These are phyloP conservation scores for Nasonia oneida DNA, from an alignment of 2,888 invertebrate genomes.

Conservation along the genomic window DNA sequence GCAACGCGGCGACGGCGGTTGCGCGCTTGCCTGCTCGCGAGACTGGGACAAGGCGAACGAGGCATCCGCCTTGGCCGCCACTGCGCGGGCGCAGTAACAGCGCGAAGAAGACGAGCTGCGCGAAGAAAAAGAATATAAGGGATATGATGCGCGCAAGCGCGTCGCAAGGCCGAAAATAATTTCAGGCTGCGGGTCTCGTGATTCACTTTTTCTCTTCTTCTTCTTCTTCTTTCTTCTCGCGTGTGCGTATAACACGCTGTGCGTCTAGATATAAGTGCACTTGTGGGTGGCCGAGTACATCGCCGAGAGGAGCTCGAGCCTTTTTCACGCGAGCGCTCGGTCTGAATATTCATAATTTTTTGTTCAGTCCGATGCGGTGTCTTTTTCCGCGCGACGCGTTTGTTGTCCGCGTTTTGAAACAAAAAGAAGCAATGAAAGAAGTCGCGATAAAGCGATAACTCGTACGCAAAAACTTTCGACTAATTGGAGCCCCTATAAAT, in stretches of 20 bases:
- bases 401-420: neutral
- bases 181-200: constrained; percentile 41
- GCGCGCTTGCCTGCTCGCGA: constrained; percentile 57
- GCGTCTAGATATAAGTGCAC: neutral
- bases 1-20: neutral
- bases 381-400: neutral
- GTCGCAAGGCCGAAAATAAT: constrained; percentile 61
- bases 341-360: constrained; percentile 36
- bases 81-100: constrained; percentile 16
- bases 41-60: constrained; percentile 68
- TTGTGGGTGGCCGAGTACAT: constrained; percentile 43
- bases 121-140: constrained; percentile 44
- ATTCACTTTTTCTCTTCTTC: constrained; percentile 38
- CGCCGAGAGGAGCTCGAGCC: constrained; percentile 7
- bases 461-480: constrained; percentile 8
- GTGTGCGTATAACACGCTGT: neutral
- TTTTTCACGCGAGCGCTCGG: neutral
- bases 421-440: neutral
- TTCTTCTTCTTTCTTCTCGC: neutral
- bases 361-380: neutral
- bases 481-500: constrained; percentile 11
- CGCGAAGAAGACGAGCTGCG: neutral
- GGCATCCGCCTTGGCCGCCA: constrained; percentile 66
- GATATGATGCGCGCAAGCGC: constrained; percentile 18
- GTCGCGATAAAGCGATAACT: neutral